phyloP scores from a whole-genome alignment of 2,113 vertebrate genomes.

The Bolborhynchus lineola region DNA sequence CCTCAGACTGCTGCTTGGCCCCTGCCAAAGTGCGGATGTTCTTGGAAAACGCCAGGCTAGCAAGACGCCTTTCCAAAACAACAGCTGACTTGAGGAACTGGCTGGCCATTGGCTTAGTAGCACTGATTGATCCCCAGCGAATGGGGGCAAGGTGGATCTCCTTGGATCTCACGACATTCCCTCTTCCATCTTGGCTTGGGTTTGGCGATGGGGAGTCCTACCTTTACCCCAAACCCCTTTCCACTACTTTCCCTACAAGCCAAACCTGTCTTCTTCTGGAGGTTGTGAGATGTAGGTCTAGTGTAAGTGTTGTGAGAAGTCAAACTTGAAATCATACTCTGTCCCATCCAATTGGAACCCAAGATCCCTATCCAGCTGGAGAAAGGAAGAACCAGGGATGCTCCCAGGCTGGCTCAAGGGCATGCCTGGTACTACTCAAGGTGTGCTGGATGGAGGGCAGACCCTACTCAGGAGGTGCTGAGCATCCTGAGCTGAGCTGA shows the following conservation, averaged over 20 bases:
- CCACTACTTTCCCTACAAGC: not conserved
- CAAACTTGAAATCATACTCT: not conserved
- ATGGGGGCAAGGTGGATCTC: accelerated
- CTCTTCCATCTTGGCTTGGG: not conserved
- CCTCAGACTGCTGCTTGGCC: constrained; percentile 15
- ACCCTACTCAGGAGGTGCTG: not conserved
- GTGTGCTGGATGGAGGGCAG: not conserved
- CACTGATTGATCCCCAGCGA: not conserved
- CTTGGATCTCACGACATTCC: not conserved
- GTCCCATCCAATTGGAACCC: not conserved
- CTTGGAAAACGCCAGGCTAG: not conserved
- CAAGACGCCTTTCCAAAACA: constrained; percentile 16
- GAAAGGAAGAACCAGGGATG: not conserved
- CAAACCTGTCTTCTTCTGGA: not conserved
- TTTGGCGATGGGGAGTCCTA: not conserved
- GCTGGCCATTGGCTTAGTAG: not conserved
- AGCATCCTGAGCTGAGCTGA: not conserved
- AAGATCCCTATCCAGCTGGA: not conserved
- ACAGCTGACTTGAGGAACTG: not conserved
- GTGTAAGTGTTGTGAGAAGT: not conserved
- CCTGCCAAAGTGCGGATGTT: constrained; percentile 46
- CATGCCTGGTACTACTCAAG: not conserved
- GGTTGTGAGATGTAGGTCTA: not conserved
- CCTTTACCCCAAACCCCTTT: not conserved
- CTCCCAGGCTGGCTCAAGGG: not conserved